Percentiles rank a stretch among this genome's conserved stretches.
phyloP scores from a whole-genome alignment of 2,797 vertebrate genomes.

The Enteromius argenteus region DNA sequence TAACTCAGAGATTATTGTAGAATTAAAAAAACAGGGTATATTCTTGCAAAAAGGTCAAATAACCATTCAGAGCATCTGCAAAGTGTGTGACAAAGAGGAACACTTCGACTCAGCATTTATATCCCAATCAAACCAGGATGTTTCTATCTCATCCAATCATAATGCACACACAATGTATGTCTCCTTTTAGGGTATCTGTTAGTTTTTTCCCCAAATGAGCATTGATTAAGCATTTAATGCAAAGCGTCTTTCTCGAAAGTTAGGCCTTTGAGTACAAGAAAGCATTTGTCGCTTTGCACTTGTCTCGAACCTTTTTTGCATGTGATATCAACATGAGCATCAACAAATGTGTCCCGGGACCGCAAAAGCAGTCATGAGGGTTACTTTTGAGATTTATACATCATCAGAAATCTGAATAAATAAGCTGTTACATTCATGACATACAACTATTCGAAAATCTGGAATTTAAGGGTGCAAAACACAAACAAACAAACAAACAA shows the following conservation, averaged over 20 bases:
- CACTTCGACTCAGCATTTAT: background rate
- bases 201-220: background rate
- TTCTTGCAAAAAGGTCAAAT: background rate
- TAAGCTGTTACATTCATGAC: too few relatives aligned
- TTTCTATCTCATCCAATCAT: background rate
- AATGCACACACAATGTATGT: background rate
- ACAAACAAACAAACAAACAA: too few relatives aligned
- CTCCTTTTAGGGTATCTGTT: background rate
- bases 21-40: background rate
- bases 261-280: background rate
- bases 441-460: too few relatives aligned
- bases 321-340: background rate
- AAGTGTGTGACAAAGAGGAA: background rate
- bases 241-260: background rate
- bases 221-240: background rate
- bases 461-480: too few relatives aligned
- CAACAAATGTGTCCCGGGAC: background rate
- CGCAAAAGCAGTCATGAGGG: too few relatives aligned
- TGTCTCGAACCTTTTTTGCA: background rate
- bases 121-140: background rate
- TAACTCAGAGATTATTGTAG: background rate
- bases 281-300: background rate
- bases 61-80: background rate
- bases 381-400: too few relatives aligned
- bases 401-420: too few relatives aligned